Evolutionary conservation across 1,140 invertebrate genomes (phyloP).

Genomic region (Drosophila sproati): DNA sequence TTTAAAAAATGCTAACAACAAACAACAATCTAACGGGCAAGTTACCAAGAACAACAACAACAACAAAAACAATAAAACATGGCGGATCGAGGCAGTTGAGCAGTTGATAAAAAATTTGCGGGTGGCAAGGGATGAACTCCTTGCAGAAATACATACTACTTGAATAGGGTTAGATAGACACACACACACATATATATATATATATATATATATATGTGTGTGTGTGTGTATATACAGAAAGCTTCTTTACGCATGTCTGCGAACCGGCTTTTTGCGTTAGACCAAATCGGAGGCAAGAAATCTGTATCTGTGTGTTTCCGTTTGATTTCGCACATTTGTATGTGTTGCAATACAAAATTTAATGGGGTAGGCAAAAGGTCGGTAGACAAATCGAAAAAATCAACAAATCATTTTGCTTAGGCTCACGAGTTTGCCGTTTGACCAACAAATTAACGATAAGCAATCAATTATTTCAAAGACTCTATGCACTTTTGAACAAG

Average conservation of each 20-base stretch:
- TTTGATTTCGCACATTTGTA: slow-evolving; percentile 20
- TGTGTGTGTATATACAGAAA: not conserved
- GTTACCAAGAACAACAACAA: slow-evolving; percentile 8
- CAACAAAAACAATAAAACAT: slow-evolving; percentile 46
- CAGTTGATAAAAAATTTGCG: not conserved
- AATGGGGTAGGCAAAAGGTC: slow-evolving; percentile 79
- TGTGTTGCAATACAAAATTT: slow-evolving; percentile 66
- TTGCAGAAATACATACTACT: not conserved
- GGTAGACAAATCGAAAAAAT: not conserved
- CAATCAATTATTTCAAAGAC: not conserved
- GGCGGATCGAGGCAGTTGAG: slow-evolving; percentile 36
- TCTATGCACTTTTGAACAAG: not conserved
- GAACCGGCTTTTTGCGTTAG: slow-evolving; percentile 76
- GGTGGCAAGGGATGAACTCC: not conserved
- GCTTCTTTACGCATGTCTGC: slow-evolving; percentile 72
- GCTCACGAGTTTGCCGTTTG: slow-evolving; percentile 55
- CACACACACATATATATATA: slow-evolving; percentile 5
- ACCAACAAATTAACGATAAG: slow-evolving; percentile 39
- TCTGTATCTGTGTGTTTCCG: slow-evolving; percentile 54
- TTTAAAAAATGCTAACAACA: slow-evolving; percentile 30
- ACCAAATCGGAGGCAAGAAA: slow-evolving; percentile 25
- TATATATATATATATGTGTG: not conserved
- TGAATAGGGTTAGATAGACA: slow-evolving; percentile 33
- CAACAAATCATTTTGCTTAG: slow-evolving; percentile 2
- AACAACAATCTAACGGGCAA: slow-evolving; percentile 17